Conservation (phyloP, 2,888 invertebrate species). For the Brachypterus glaber region DNA sequence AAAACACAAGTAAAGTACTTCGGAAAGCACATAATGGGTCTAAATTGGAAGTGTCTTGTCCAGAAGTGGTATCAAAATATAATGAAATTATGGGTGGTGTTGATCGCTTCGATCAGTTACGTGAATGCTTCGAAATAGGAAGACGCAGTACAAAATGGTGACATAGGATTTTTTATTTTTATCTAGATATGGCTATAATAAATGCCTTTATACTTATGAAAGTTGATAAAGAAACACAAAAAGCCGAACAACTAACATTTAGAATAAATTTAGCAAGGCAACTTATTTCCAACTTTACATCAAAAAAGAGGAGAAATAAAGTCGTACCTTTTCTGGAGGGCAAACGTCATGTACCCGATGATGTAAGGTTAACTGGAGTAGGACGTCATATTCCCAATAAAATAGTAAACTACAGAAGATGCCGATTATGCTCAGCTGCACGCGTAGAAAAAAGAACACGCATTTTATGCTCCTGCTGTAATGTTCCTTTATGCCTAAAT, state of each 20-base stretch:
- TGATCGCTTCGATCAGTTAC: conserved; percentile 8
- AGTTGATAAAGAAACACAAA: background rate
- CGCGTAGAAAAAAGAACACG: conserved; percentile 6
- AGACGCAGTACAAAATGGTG: conserved; percentile 6
- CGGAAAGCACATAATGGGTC: background rate
- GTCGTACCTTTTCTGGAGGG: conserved; percentile 7
- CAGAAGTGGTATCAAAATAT: conserved; percentile 6
- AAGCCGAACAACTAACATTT: conserved; percentile 7
- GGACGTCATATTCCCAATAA: conserved; percentile 5
- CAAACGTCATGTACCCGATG: conserved; percentile 5
- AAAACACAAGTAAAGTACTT: conserved; percentile 1
- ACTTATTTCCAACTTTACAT: conserved; percentile 4
- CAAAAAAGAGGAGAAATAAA: conserved; percentile 8
- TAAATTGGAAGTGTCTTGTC: conserved; percentile 2
- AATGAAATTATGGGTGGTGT: conserved; percentile 12
- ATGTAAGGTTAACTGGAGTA: conserved; percentile 2
- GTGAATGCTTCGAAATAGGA: conserved; percentile 3
- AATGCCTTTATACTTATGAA: conserved; percentile 8
- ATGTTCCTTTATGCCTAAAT: conserved; percentile 8
- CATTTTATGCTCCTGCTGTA: conserved; percentile 6
- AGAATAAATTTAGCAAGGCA: conserved; percentile 9
- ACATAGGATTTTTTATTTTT: conserved; percentile 7
- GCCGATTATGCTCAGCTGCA: conserved; percentile 8
- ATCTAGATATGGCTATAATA: conserved; percentile 7
- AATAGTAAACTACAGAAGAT: conserved; percentile 9